These are phyloP conservation scores for Anagrus nilaparvatae DNA, from an alignment of 1,140 invertebrate genomes.

Conservation along the genomic window DNA sequence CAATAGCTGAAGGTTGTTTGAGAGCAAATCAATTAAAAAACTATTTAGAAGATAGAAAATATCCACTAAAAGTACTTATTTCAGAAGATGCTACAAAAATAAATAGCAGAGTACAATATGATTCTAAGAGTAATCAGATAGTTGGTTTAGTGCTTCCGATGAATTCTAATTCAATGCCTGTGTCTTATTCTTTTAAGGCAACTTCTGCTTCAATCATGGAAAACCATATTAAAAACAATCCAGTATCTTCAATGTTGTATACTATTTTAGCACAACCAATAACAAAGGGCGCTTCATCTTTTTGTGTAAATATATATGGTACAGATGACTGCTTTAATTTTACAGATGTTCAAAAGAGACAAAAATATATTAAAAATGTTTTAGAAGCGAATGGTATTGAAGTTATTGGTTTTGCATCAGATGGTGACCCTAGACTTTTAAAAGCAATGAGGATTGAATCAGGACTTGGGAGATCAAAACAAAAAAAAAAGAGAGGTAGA, in stretches of 20 bases:
- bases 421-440: conserved; percentile 11
- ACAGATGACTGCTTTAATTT: conserved; percentile 9
- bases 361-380: conserved; percentile 6
- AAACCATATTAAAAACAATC: conserved; percentile 7
- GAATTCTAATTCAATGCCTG: conserved; percentile 9
- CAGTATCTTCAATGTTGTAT: not conserved
- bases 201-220: conserved; percentile 7
- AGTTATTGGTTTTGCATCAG: conserved; percentile 9
- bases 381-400: conserved; percentile 5
- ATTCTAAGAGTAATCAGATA: conserved; percentile 16
- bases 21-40: conserved; percentile 6
- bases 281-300: not conserved
- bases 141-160: conserved; percentile 21
- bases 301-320: conserved; percentile 10
- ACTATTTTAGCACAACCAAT: conserved; percentile 5
- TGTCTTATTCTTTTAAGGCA: conserved; percentile 2
- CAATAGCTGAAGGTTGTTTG: conserved; percentile 6
- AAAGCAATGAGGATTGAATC: conserved; percentile 8
- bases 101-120: conserved; percentile 17
- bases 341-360: conserved; percentile 8
- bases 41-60: conserved; percentile 15
- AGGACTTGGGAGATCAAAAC: not conserved
- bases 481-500: too few species aligned
- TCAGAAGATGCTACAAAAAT: conserved; percentile 16
- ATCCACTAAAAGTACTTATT: conserved; percentile 13